Evolutionary conservation across 2,113 vertebrate genomes (phyloP).

Genomic region (Junco hyemalis): DNA sequence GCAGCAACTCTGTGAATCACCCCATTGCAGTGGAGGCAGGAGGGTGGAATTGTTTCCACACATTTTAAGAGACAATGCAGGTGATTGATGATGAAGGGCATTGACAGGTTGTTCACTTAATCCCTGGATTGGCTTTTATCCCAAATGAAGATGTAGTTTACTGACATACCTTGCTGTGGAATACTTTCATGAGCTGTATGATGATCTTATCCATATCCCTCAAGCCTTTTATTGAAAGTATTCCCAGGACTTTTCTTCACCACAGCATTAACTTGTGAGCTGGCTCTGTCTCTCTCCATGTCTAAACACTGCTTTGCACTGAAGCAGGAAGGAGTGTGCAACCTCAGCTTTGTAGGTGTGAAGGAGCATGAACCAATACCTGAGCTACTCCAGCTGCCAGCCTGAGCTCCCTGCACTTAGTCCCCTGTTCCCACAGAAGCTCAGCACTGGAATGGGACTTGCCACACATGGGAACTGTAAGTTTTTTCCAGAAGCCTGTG

Average conservation of each 20-base stretch:
- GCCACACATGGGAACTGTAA: fast-evolving
- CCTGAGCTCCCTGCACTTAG: background rate
- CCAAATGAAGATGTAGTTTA: background rate
- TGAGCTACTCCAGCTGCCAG: background rate
- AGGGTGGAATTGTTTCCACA: constrained; percentile 23
- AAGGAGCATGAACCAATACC: background rate
- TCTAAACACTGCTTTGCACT: background rate
- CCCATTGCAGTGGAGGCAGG: background rate
- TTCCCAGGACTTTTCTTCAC: background rate
- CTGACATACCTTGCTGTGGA: background rate
- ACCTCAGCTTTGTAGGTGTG: background rate
- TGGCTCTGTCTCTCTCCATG: background rate
- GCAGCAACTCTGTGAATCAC: background rate
- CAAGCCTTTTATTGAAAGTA: background rate
- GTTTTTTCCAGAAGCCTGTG: background rate
- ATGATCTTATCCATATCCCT: background rate
- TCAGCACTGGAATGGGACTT: background rate
- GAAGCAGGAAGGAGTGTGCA: background rate
- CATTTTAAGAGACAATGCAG: background rate
- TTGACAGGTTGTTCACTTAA: background rate
- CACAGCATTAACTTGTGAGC: background rate
- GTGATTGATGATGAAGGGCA: background rate
- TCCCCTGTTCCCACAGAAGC: background rate
- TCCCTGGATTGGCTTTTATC: background rate
- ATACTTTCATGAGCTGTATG: background rate